Conservation (phyloP, 2,113 vertebrate species). For the Pedetes capensis region DNA sequence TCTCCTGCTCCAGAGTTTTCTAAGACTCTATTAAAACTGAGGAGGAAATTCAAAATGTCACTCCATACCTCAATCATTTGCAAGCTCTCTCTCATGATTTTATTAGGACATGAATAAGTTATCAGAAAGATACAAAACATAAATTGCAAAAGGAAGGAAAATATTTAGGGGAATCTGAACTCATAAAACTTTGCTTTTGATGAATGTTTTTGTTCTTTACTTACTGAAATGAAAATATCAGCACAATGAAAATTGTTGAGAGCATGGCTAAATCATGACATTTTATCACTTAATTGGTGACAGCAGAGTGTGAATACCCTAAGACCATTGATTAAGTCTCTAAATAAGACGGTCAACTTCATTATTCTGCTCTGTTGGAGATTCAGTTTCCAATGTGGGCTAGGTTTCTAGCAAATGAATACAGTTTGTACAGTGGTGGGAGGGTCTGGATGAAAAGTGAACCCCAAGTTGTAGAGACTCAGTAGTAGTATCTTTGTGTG, state of each 20-base stretch:
- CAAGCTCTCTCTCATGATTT: background rate
- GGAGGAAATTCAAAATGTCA: background rate
- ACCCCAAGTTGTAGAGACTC: background rate
- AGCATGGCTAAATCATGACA: background rate
- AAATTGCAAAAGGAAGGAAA: background rate
- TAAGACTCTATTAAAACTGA: background rate
- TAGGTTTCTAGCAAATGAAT: background rate
- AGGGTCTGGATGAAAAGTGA: background rate
- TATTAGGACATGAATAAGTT: background rate
- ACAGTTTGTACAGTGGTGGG: background rate
- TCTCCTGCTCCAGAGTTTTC: background rate
- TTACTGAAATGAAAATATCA: slow-evolving; percentile 40
- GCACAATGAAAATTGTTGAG: background rate
- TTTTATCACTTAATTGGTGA: slow-evolving; percentile 15
- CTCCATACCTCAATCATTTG: background rate
- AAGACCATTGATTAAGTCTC: slow-evolving; percentile 39
- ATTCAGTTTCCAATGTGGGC: background rate
- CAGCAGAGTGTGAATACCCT: background rate
- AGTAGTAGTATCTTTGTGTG: background rate
- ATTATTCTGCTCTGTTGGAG: background rate
- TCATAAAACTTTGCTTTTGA: background rate
- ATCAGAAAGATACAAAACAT: background rate
- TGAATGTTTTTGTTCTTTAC: slow-evolving; percentile 26
- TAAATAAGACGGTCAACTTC: slow-evolving; percentile 15
- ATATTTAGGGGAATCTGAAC: background rate